Percentiles rank a stretch among this genome's conserved stretches.
Evolutionary conservation across 2,888 invertebrate genomes (phyloP).

Genomic region (Trypoxylon attenuatum): DNA sequence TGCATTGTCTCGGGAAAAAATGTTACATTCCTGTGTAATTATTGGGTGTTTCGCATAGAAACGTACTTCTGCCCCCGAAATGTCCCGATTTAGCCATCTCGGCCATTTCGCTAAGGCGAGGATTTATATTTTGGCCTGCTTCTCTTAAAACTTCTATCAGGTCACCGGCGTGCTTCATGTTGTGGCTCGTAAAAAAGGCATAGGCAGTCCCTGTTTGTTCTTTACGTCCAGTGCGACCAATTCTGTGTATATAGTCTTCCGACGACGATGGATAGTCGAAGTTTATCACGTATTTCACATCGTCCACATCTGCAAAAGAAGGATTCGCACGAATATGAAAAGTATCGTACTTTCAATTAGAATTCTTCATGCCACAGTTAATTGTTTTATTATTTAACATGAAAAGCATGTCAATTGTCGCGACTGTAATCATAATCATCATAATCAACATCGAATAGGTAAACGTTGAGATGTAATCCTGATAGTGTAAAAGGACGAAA

Average conservation of each 20-base stretch:
- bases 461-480: no score
- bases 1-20: no score
- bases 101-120: slow-evolving; percentile 87
- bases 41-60: no score
- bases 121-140: slow-evolving; percentile 91
- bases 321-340: neutral
- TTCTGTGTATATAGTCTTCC: slow-evolving; percentile 96
- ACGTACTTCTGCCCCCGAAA: slow-evolving; percentile 63
- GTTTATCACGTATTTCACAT: slow-evolving; percentile 96
- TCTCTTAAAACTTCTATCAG: slow-evolving; percentile 91
- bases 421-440: no score
- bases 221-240: slow-evolving; percentile 93
- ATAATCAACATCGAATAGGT: no score
- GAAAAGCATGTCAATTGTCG: no score
- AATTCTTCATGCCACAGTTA: no score
- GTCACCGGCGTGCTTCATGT: slow-evolving; percentile 91
- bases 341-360: neutral
- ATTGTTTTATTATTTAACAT: no score
- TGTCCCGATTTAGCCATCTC: slow-evolving; percentile 68
- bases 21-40: no score
- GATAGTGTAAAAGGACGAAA: no score
- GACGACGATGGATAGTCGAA: slow-evolving; percentile 97
- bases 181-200: slow-evolving; percentile 93
- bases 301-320: slow-evolving; percentile 88
- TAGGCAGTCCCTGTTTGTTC: slow-evolving; percentile 93